Base-by-base conservation (phyloP, 2,113 vertebrate genomes). In the Puffinus mauretanicus region DNA sequence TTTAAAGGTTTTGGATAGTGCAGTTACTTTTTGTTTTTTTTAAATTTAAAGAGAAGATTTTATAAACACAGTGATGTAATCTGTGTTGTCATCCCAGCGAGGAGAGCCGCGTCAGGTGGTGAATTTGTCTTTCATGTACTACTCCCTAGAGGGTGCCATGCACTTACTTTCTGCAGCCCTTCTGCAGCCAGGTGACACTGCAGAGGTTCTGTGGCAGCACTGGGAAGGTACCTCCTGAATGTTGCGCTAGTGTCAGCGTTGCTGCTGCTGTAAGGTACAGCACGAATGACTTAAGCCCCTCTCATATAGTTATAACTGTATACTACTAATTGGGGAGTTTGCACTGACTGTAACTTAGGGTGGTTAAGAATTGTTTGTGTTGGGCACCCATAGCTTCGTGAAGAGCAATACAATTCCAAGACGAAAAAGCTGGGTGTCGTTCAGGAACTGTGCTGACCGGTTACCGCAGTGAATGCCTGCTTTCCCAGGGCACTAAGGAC, bases 131-230 rank as follows among this genome's bases (percentile, higher is more conserved):
- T 98, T 90, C 96, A 3, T 69, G 58, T 54, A 1, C 54, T 90
- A 77, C 77, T 97, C 98, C 93, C 98, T 98, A 98, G 98, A 98
- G 98, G 98, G 98, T 98, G 93, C 97, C 97, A 96, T 83, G 65
- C 87, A 4, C 66, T 80, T 21, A 91, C 78, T 83, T 65, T 96
- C 34, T 13, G 69, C 72, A 18, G 51, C 46, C 17, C 16, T 75
- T 61, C 32, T 16, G 30, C 19, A 3, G 21, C 87, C 91, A 9
- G 70, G 73, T 52, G 42, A 34, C 32, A 10, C 7, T 25, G 49
- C 32, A 3, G 3, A 1, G 4, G 25, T 15, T 32, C 61, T 8
- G 47, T 25, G 88, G 18, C 54, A 4, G 7, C 4, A 0, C 65
- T 10, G 46, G 22, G 22, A 16, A 30, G 15, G 11, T 2, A 3